A percentile compares a stretch with the other conserved stretches of the same genome.
Conservation (phyloP, 2,888 invertebrate genomes). For the Pheosia gnoma region DNA sequence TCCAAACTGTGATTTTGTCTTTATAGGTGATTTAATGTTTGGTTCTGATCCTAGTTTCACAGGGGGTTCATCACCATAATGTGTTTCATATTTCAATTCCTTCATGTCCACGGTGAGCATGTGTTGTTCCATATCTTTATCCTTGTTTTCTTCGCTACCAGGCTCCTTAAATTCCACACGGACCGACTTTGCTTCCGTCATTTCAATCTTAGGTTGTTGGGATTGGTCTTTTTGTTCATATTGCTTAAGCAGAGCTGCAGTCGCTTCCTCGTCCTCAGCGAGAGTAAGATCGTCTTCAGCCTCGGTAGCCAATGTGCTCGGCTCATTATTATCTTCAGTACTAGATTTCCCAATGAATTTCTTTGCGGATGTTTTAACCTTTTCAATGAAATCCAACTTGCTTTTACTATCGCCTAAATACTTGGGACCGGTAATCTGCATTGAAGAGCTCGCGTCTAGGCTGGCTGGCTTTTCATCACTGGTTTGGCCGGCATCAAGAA, state of each 20-base stretch:
- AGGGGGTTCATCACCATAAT: neutral
- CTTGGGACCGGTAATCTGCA: slow-evolving; percentile 1
- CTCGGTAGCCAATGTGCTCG: slow-evolving; percentile 16
- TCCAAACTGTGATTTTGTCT: neutral
- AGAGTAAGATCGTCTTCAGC: slow-evolving; percentile 31
- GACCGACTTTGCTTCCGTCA: slow-evolving; percentile 9
- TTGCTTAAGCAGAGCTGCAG: slow-evolving; percentile 34
- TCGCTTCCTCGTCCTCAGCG: slow-evolving; percentile 42
- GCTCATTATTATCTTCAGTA: slow-evolving; percentile 10
- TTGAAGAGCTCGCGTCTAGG: neutral
- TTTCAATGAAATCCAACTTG: slow-evolving; percentile 15
- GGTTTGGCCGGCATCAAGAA: neutral
- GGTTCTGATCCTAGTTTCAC: neutral
- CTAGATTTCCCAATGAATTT: slow-evolving; percentile 30
- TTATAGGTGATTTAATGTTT: neutral
- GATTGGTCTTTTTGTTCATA: slow-evolving; percentile 21
- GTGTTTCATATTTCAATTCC: slow-evolving; percentile 11
- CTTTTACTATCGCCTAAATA: neutral
- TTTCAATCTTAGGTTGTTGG: slow-evolving; percentile 18
- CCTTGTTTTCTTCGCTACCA: slow-evolving; percentile 1
- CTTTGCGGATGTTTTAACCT: slow-evolving; percentile 24
- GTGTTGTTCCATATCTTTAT: slow-evolving; percentile 28
- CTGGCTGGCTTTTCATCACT: neutral
- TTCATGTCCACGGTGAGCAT: slow-evolving; percentile 31
- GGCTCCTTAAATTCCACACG: neutral